Evolutionary conservation across 2,113 vertebrate genomes (phyloP).

Genomic region (Aleadryas rufinucha): DNA sequence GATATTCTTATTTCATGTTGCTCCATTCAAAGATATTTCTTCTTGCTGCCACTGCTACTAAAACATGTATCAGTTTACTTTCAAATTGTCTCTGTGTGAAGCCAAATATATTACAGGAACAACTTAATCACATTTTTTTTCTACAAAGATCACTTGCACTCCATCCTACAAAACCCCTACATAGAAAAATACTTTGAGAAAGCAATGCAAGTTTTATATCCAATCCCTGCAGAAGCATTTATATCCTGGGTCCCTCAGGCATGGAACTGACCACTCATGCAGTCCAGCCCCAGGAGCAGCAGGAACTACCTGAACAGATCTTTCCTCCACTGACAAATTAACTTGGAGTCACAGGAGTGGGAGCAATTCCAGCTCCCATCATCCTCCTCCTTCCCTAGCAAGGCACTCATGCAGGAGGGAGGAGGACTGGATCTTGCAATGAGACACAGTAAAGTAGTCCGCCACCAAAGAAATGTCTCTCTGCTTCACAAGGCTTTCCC

Average conservation of each 20-base stretch:
- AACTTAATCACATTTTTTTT: not conserved
- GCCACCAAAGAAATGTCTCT: not conserved
- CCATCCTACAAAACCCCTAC: not conserved
- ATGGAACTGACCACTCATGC: not conserved
- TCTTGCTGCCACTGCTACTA: not conserved
- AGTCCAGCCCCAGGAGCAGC: not conserved
- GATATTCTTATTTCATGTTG: not conserved
- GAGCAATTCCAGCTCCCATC: not conserved
- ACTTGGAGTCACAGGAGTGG: rapidly evolving
- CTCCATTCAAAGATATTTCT: not conserved
- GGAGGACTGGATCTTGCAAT: not conserved
- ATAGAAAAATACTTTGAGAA: not conserved
- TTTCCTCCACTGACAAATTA: not conserved
- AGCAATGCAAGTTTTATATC: not conserved
- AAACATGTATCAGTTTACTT: not conserved
- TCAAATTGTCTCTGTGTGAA: not conserved
- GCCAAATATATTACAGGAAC: not conserved
- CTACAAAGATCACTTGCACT: not conserved
- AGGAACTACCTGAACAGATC: not conserved
- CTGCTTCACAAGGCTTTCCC: not conserved
- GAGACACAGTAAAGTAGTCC: not conserved
- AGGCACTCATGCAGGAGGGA: not conserved
- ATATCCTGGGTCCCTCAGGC: not conserved
- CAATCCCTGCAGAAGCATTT: not conserved
- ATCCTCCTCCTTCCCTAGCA: not conserved